Conservation (phyloP, 35 echinoderm and acorn worm species). For the Apostichopus californicus region DNA sequence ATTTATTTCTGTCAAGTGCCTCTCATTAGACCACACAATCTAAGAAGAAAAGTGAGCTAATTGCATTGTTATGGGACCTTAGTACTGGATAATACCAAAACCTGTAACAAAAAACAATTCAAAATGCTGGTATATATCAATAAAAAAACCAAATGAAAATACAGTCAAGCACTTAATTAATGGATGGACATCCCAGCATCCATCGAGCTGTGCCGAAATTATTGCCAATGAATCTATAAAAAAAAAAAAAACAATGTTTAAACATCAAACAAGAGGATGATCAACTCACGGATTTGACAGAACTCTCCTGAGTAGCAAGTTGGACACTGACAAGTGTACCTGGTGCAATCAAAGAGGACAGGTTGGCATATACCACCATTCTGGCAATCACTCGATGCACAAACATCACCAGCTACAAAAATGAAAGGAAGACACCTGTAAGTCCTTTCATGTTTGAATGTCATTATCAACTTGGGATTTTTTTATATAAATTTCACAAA, state of each 20-base stretch:
- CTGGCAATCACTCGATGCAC: constrained; percentile 66
- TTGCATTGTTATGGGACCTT: too few relatives aligned
- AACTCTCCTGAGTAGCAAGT: constrained; percentile 70
- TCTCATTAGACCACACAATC: too few relatives aligned
- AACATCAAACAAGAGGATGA: neutral
- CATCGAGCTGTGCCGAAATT: neutral
- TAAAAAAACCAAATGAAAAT: neutral
- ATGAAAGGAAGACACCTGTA: neutral
- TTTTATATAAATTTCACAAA: too few relatives aligned
- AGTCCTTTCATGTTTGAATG: neutral
- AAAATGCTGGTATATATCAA: too few relatives aligned
- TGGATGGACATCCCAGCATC: neutral
- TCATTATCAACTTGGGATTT: too few relatives aligned
- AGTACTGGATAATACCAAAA: too few relatives aligned
- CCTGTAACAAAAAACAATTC: too few relatives aligned
- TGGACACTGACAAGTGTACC: constrained; percentile 76
- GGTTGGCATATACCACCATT: constrained; percentile 75
- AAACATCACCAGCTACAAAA: constrained; percentile 64
- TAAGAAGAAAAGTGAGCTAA: too few relatives aligned
- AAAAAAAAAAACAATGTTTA: neutral
- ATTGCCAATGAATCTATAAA: neutral
- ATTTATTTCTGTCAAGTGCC: too few relatives aligned
- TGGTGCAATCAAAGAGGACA: constrained; percentile 45
- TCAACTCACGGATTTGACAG: constrained; percentile 76
- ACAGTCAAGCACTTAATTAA: neutral